phyloP scores from a whole-genome alignment of 2,113 vertebrate species.

The Platysternon megacephalum region DNA sequence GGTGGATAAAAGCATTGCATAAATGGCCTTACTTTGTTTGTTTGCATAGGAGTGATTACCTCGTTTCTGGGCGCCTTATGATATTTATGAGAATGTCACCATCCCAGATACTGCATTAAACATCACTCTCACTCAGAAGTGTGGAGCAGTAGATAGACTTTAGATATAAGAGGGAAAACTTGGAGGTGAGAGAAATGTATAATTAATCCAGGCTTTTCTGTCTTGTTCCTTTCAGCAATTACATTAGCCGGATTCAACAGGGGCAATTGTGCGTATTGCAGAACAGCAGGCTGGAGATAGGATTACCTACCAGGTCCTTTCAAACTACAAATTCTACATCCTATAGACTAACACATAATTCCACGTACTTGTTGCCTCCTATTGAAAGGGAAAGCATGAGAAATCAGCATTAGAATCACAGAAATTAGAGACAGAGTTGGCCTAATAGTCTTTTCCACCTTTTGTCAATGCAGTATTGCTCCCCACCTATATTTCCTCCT shows the following conservation, averaged over 20 bases:
- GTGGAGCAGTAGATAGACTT: not conserved
- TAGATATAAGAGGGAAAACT: conserved; percentile 21
- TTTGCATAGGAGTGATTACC: not conserved
- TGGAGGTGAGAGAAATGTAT: not conserved
- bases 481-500: not conserved
- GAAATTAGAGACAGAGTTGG: not conserved
- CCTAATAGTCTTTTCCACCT: not conserved
- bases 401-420: not conserved
- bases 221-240: conserved; percentile 19
- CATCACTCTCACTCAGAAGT: not conserved
- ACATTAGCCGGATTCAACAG: not conserved
- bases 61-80: not conserved
- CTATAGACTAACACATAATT: not conserved
- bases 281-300: not conserved
- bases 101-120: conserved; percentile 19
- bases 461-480: not conserved
- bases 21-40: not conserved
- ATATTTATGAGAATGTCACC: conserved; percentile 17
- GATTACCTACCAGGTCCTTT: conserved; percentile 29
- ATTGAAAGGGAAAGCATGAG: not conserved
- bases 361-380: not conserved
- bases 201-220: conserved; percentile 42
- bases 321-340: not conserved
- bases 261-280: not conserved
- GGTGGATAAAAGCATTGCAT: not conserved